These are phyloP conservation scores for Rhadinocentrus ornatus DNA, from an alignment of 2,797 vertebrate genomes.

Conservation along the genomic window DNA sequence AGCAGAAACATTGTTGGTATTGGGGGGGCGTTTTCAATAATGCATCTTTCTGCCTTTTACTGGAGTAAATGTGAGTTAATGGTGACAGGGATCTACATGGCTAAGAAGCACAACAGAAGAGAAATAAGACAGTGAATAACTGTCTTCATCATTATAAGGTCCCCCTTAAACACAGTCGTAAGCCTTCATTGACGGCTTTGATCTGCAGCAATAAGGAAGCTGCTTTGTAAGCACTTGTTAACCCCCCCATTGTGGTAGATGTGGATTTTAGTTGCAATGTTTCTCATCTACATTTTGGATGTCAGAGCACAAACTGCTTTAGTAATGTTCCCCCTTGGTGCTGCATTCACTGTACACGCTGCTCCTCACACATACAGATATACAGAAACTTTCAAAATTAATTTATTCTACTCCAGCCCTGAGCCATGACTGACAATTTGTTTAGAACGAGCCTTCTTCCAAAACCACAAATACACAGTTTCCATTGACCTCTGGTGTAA, in stretches of 20 bases:
- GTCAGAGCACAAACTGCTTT: conserved; percentile 12
- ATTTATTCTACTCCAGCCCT: conserved; percentile 15
- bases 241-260: conserved; percentile 4
- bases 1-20: background rate
- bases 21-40: background rate
- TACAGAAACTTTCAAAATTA: conserved; percentile 13
- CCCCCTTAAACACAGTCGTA: background rate
- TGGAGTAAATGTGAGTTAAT: background rate
- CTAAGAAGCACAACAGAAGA: background rate
- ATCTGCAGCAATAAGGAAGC: conserved; percentile 2
- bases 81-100: background rate
- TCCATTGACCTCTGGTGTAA: conserved; percentile 25
- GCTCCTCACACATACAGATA: conserved; percentile 43
- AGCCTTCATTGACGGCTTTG: background rate
- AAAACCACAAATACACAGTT: conserved; percentile 7
- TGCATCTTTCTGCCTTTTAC: background rate
- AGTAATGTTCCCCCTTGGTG: conserved; percentile 24
- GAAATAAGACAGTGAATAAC: background rate
- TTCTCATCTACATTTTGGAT: conserved; percentile 29
- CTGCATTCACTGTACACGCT: conserved; percentile 17
- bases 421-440: conserved; percentile 7
- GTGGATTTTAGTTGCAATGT: conserved; percentile 10
- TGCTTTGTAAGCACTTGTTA: background rate
- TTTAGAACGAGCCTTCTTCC: conserved; percentile 7
- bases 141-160: background rate